These are phyloP conservation scores for Rhinoderma darwinii DNA, from an alignment of 2,113 vertebrate species.

Conservation along the genomic window DNA sequence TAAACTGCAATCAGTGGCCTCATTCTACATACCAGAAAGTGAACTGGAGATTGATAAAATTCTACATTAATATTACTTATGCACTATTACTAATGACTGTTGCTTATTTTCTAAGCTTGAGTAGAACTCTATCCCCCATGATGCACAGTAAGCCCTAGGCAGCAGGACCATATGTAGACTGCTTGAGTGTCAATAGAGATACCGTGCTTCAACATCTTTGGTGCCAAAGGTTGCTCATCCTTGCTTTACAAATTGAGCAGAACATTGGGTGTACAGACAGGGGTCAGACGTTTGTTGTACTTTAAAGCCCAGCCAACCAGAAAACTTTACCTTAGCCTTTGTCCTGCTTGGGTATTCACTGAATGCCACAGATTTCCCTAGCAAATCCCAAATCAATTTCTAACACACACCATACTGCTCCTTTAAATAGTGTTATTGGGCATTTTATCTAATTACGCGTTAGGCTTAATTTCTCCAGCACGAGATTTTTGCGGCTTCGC, in stretches of 20 bases:
- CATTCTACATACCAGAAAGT: background rate
- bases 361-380: constrained; percentile 12
- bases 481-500: background rate
- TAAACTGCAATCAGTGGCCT: no score
- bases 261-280: constrained; percentile 36
- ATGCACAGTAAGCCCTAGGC: constrained; percentile 2
- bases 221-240: constrained; percentile 49
- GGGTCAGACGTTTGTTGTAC: constrained; percentile 45
- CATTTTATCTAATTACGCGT: background rate
- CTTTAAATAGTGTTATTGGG: background rate
- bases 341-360: constrained; percentile 13
- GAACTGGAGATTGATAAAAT: background rate
- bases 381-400: constrained; percentile 10
- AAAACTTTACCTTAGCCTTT: constrained; percentile 17
- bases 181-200: constrained; percentile 31
- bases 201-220: constrained; percentile 26
- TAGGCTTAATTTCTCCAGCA: constrained; percentile 11
- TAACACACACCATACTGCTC: background rate
- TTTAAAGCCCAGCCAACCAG: constrained; percentile 44
- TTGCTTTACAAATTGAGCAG: constrained; percentile 48
- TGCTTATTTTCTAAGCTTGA: background rate
- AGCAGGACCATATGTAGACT: constrained; percentile 16
- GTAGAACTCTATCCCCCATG: background rate
- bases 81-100: background rate
- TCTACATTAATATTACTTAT: background rate